phyloP scores from a whole-genome alignment of 2,113 vertebrate species.

The Pterocles gutturalis region DNA sequence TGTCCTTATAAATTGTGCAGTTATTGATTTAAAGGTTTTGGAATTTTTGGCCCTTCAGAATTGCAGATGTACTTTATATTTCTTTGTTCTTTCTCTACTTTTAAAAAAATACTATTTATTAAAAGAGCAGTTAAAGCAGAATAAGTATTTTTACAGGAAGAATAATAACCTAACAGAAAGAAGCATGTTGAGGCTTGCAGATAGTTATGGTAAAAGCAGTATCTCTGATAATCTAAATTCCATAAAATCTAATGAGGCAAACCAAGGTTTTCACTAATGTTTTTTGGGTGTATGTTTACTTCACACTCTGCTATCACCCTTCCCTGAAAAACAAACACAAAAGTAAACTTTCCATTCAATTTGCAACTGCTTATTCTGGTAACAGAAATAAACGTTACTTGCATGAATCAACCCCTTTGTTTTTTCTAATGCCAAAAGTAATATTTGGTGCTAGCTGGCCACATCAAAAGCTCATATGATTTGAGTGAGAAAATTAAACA shows the following conservation, averaged over 20 bases:
- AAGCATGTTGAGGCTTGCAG: neutral
- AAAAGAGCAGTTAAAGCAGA: neutral
- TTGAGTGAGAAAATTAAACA: slow-evolving; percentile 1
- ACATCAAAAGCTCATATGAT: slow-evolving; percentile 47
- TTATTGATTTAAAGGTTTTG: neutral
- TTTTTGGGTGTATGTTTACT: neutral
- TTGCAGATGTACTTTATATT: neutral
- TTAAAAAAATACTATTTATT: neutral
- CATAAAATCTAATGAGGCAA: neutral
- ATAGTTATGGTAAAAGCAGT: neutral
- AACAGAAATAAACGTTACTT: slow-evolving; percentile 31
- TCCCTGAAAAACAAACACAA: slow-evolving; percentile 16
- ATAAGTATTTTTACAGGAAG: neutral
- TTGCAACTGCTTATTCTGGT: slow-evolving; percentile 17
- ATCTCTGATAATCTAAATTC: neutral
- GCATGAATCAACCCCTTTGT: neutral
- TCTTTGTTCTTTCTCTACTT: neutral
- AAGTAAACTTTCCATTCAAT: slow-evolving; percentile 8
- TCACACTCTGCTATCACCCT: neutral
- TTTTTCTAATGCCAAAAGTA: slow-evolving; percentile 40
- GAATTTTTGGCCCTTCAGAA: neutral
- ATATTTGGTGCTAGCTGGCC: slow-evolving; percentile 6
- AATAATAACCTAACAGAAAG: neutral
- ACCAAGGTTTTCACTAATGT: neutral
- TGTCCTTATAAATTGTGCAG: neutral